A percentile compares a stretch with the other conserved stretches of the same genome.
phyloP scores from a whole-genome alignment of 64 coral and sea anemone species.

The Pachyseris speciosa region DNA sequence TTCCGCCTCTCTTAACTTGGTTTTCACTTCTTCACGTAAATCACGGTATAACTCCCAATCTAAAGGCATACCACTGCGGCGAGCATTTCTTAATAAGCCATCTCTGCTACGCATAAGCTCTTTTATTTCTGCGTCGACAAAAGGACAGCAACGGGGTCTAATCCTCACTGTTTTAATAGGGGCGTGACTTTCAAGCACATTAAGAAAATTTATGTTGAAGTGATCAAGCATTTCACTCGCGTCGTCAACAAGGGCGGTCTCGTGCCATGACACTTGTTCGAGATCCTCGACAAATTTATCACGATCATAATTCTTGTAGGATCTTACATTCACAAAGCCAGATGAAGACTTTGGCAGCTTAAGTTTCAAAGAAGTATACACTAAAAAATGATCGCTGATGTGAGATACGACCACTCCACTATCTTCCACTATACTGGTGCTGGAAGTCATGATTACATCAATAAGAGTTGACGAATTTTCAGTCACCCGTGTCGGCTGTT shows the following conservation, averaged over 20 bases:
- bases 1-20: constrained; percentile 51
- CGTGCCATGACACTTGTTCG: constrained; percentile 26
- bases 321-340: constrained; percentile 32
- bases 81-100: constrained; percentile 9
- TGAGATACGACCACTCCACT: constrained; percentile 44
- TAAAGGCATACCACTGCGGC: constrained; percentile 39
- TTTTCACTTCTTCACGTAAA: constrained; percentile 46
- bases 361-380: constrained; percentile 31
- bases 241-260: background rate
- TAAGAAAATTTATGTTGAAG: constrained; percentile 53
- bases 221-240: constrained; percentile 18
- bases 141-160: background rate
- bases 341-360: constrained; percentile 12
- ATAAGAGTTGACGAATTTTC: constrained; percentile 11
- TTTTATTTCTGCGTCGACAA: constrained; percentile 50
- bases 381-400: constrained; percentile 55
- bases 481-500: constrained; percentile 30
- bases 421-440: background rate
- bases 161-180: constrained; percentile 42
- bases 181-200: constrained; percentile 49
- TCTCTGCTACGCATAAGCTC: constrained; percentile 41
- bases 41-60: constrained; percentile 65
- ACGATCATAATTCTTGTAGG: constrained; percentile 47
- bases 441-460: constrained; percentile 58
- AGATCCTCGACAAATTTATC: constrained; percentile 46